Conservation (phyloP, 2,797 vertebrate species). For the Spinus olivaceus region DNA sequence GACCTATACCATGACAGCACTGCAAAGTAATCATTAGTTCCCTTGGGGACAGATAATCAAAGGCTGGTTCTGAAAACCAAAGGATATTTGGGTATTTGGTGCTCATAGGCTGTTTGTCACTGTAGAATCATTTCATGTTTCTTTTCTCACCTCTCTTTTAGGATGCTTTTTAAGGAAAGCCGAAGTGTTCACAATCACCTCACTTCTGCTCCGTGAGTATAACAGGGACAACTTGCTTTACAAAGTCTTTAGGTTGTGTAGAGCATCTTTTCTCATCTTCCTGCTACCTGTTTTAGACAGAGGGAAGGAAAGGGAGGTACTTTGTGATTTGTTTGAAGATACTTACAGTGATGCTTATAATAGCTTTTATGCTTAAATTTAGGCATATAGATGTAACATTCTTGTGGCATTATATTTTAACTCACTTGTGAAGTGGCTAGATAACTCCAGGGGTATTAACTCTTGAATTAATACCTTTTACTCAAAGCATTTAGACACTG, state of each 20-base stretch:
- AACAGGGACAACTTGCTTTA: not conserved
- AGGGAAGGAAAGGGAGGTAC: not conserved
- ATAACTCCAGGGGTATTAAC: not conserved
- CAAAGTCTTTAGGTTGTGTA: not conserved
- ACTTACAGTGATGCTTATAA: not conserved
- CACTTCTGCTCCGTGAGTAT: slow-evolving; percentile 93
- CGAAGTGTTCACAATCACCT: slow-evolving; percentile 91
- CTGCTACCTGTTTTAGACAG: not conserved
- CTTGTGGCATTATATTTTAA: not conserved
- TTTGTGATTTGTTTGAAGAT: not conserved
- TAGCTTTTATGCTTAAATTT: not conserved
- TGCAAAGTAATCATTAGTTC: not conserved
- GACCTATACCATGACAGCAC: not conserved
- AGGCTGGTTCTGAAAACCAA: not conserved
- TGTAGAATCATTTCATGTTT: not conserved
- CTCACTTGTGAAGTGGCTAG: not conserved
- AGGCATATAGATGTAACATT: not conserved
- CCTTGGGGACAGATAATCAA: not conserved
- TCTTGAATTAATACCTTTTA: not conserved
- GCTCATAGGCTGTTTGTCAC: not conserved
- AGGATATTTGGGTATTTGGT: not conserved
- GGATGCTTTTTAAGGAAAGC: slow-evolving; percentile 97
- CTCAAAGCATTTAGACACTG: not conserved
- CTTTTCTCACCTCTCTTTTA: slow-evolving; percentile 60
- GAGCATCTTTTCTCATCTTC: not conserved